A percentile compares a stretch with the other conserved stretches of the same genome.
Evolutionary conservation across 2,797 vertebrate species (phyloP).

Genomic region (Chelmon rostratus): DNA sequence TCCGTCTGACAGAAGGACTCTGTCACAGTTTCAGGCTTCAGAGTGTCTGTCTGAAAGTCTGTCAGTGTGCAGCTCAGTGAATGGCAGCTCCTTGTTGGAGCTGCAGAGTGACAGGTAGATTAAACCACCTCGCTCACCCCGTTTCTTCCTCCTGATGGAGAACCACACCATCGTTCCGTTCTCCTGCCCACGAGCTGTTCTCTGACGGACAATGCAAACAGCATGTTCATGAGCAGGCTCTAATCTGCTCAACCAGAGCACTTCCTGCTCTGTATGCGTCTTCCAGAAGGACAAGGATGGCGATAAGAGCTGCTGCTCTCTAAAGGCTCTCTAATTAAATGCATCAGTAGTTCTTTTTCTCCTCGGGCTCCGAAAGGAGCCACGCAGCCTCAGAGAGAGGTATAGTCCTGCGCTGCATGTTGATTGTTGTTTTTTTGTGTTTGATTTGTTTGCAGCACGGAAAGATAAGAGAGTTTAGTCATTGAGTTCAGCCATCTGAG

Average conservation of each 20-base stretch:
- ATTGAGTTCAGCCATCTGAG: slow-evolving; percentile 29
- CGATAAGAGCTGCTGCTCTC: slow-evolving; percentile 49
- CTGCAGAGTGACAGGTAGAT: slow-evolving; percentile 56
- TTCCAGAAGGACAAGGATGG: slow-evolving; percentile 37
- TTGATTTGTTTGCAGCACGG: slow-evolving; percentile 40
- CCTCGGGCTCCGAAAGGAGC: slow-evolving; percentile 12
- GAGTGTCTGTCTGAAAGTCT: slow-evolving; percentile 50
- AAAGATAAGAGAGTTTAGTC: slow-evolving; percentile 50
- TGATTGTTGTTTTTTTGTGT: slow-evolving; percentile 52
- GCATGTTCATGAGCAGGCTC: slow-evolving; percentile 17
- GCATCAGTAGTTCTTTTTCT: slow-evolving; percentile 47
- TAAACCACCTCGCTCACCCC: slow-evolving; percentile 47
- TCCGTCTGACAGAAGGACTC: slow-evolving; percentile 60
- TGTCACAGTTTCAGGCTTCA: slow-evolving; percentile 55
- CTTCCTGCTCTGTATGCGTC: slow-evolving; percentile 37
- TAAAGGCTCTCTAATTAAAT: slow-evolving; percentile 66
- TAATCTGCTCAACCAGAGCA: slow-evolving; percentile 44
- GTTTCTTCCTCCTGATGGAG: slow-evolving; percentile 36
- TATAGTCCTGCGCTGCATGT: slow-evolving; percentile 37
- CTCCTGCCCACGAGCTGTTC: slow-evolving; percentile 13
- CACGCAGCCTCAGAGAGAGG: slow-evolving; percentile 6
- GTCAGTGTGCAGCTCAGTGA: slow-evolving; percentile 52
- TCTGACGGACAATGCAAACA: slow-evolving; percentile 25
- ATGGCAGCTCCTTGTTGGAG: slow-evolving; percentile 57
- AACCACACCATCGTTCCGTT: slow-evolving; percentile 21